phyloP scores from a whole-genome alignment of 2,888 invertebrate genomes.

The Torymus texanus region DNA sequence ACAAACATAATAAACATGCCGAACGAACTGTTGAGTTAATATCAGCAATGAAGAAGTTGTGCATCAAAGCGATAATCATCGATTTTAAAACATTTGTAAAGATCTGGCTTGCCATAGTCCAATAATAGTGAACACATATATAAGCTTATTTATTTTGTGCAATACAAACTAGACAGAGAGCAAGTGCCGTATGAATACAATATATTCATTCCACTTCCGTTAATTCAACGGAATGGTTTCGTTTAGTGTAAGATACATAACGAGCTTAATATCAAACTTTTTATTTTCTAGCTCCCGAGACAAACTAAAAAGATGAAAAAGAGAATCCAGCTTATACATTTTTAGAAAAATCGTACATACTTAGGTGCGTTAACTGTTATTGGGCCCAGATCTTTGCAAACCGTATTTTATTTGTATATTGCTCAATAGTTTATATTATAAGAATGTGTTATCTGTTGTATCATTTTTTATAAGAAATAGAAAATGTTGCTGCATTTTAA shows the following conservation, averaged over 20 bases:
- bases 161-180: conserved; percentile 44
- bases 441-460: conserved; percentile 75
- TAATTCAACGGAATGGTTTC: conserved; percentile 31
- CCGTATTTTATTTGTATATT: conserved; percentile 74
- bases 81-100: conserved; percentile 56
- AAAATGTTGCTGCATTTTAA: conserved; percentile 75
- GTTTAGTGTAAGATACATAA: conserved; percentile 44
- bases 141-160: conserved; percentile 54
- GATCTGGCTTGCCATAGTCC: conserved; percentile 66
- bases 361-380: conserved; percentile 70
- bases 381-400: conserved; percentile 68
- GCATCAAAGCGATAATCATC: conserved; percentile 54
- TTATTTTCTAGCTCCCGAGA: conserved; percentile 39
- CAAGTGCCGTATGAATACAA: conserved; percentile 22
- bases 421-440: conserved; percentile 75
- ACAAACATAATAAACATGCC: conserved; percentile 50
- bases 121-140: conserved; percentile 64
- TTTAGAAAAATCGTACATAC: conserved; percentile 41
- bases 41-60: conserved; percentile 55
- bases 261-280: conserved; percentile 55
- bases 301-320: conserved; percentile 33
- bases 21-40: conserved; percentile 59
- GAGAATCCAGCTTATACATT: conserved; percentile 25
- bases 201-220: conserved; percentile 42
- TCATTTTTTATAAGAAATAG: conserved; percentile 75